A percentile compares a stretch with the other conserved stretches of the same genome.
Conservation (phyloP, 2,888 invertebrate genomes). For the Ochropleura leucogaster region DNA sequence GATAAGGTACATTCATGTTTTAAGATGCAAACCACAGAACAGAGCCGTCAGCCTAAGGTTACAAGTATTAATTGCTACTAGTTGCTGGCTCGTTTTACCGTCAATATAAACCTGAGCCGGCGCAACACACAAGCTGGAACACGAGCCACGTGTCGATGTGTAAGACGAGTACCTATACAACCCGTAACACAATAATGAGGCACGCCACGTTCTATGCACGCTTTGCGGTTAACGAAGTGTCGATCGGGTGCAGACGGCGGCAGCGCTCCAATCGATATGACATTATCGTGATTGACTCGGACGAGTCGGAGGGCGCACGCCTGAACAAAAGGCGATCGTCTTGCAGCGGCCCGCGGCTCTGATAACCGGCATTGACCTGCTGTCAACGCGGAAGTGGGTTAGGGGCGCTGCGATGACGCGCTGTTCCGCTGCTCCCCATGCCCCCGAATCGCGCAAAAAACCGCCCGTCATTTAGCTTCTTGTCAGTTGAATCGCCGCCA, state of each 20-base stretch:
- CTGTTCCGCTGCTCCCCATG: conserved; percentile 17
- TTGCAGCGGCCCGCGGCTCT: conserved; percentile 53
- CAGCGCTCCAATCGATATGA: conserved; percentile 64
- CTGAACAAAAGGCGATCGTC: conserved; percentile 61
- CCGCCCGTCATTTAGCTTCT: conserved; percentile 54
- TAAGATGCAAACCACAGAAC: neutral
- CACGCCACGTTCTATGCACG: conserved; percentile 11
- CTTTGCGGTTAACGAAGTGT: conserved; percentile 41
- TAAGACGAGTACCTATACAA: conserved; percentile 2
- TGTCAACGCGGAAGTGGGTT: conserved; percentile 73
- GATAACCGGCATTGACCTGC: conserved; percentile 74
- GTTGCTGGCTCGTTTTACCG: neutral
- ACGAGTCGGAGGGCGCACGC: conserved; percentile 35
- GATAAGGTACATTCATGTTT: conserved; percentile 1
- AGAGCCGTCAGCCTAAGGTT: neutral
- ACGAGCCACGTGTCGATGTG: conserved; percentile 1
- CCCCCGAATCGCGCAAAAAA: conserved; percentile 42
- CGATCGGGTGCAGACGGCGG: conserved; percentile 52
- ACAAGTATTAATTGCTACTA: neutral
- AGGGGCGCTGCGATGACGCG: conserved; percentile 60
- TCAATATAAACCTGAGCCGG: neutral
- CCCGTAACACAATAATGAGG: conserved; percentile 2
- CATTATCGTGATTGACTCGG: conserved; percentile 65
- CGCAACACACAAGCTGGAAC: neutral
- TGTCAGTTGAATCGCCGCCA: conserved; percentile 33